phyloP scores from a whole-genome alignment of 2,113 vertebrate species.

The Galemys pyrenaicus region DNA sequence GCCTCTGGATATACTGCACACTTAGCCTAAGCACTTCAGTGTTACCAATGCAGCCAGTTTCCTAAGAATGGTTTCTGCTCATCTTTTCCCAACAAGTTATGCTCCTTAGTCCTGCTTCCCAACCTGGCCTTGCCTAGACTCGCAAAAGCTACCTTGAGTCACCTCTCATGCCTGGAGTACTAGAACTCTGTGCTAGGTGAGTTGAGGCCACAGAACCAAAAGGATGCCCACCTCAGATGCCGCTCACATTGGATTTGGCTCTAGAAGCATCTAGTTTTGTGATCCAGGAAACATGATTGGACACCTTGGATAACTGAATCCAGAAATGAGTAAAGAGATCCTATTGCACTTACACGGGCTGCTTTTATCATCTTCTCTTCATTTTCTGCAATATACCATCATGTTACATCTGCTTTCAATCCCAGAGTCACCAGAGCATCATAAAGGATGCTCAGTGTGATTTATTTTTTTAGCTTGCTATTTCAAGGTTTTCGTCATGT shows the following conservation, averaged over 20 bases:
- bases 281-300: neutral
- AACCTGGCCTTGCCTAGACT: neutral
- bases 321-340: neutral
- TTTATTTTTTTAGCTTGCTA: neutral
- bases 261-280: neutral
- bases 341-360: neutral
- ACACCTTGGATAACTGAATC: neutral
- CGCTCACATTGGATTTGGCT: neutral
- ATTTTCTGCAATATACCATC: neutral
- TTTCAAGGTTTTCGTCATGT: constrained; percentile 23
- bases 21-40: neutral
- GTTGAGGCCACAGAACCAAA: neutral
- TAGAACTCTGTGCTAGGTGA: neutral
- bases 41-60: neutral
- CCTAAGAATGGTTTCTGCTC: neutral
- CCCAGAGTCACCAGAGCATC: neutral
- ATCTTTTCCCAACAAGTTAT: neutral
- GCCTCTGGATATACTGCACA: neutral
- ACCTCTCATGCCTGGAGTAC: neutral
- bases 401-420: neutral
- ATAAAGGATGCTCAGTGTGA: neutral
- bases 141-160: neutral
- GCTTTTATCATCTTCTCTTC: neutral
- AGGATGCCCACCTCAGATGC: neutral
- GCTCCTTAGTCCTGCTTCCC: neutral